These are phyloP conservation scores for Anabacerthia variegaticeps DNA, from an alignment of 2,797 vertebrate genomes.

Conservation along the genomic window DNA sequence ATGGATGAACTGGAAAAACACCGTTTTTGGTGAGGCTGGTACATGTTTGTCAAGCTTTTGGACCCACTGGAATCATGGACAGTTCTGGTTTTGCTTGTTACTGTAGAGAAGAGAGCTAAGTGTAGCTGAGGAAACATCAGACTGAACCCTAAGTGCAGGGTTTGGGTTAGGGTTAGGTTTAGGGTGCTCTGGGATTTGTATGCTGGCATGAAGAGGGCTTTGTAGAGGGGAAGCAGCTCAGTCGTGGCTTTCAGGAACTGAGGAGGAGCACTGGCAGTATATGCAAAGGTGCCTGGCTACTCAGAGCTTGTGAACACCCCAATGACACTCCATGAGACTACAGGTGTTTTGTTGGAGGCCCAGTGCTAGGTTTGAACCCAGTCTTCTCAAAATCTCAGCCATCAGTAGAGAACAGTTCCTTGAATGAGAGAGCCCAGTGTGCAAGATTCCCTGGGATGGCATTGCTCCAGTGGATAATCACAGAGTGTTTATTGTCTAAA, in stretches of 20 bases:
- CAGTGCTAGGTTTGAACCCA: neutral
- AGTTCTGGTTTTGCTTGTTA: neutral
- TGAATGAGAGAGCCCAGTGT: neutral
- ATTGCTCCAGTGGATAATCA: slow-evolving; percentile 58
- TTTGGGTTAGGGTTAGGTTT: too few relatives aligned
- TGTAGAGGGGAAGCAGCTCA: neutral
- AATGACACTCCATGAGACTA: accelerated
- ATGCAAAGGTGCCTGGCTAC: neutral
- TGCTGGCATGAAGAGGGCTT: neutral
- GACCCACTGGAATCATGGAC: neutral
- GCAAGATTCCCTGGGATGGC: neutral
- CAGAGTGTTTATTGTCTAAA: neutral
- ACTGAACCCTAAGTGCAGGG: accelerated
- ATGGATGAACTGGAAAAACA: neutral
- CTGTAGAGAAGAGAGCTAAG: neutral
- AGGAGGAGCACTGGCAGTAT: neutral
- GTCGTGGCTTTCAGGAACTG: neutral
- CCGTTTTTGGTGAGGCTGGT: neutral
- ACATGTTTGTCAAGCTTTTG: neutral
- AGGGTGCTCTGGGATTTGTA: neutral
- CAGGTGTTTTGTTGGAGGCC: neutral
- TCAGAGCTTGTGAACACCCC: neutral
- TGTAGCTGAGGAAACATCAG: neutral
- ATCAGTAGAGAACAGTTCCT: neutral
- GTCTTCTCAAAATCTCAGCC: neutral